These are phyloP conservation scores for Actinernus sp. DNA, from an alignment of 92 coral and sea anemone genomes.

Conservation along the genomic window DNA sequence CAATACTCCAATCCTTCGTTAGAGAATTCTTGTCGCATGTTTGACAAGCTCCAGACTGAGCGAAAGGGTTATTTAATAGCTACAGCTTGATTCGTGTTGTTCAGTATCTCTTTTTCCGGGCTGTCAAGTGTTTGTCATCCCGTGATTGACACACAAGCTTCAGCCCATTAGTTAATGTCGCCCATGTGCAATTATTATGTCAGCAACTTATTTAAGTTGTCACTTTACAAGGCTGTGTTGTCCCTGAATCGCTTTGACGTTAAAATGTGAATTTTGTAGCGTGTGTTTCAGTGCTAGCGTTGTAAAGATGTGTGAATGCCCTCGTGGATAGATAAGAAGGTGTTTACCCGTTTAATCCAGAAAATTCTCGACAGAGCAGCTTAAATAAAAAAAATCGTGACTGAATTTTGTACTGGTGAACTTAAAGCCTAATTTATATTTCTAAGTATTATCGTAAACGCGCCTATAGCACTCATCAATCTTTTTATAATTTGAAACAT, in stretches of 20 bases:
- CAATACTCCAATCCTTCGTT: too few species aligned
- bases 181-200: conserved; percentile 3
- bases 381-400: too few species aligned
- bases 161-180: conserved; percentile 1
- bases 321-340: too few species aligned
- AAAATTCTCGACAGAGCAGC: too few species aligned
- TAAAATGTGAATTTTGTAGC: too few species aligned
- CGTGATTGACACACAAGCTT: conserved; percentile 7
- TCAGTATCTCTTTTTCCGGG: neutral
- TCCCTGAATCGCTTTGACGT: neutral
- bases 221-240: neutral
- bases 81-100: neutral
- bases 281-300: too few species aligned
- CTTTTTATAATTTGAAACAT: neutral
- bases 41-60: neutral
- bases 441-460: neutral
- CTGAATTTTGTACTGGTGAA: too few species aligned
- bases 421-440: too few species aligned
- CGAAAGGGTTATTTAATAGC: neutral
- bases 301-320: too few species aligned
- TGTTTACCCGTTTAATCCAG: too few species aligned
- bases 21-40: neutral
- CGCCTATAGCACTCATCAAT: neutral
- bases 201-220: conserved; percentile 9
- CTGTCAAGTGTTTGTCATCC: too few species aligned